A percentile compares a stretch with the other conserved stretches of the same genome.
Conservation (phyloP, 2,888 invertebrate genomes). For the Melinaea marsaeus region DNA sequence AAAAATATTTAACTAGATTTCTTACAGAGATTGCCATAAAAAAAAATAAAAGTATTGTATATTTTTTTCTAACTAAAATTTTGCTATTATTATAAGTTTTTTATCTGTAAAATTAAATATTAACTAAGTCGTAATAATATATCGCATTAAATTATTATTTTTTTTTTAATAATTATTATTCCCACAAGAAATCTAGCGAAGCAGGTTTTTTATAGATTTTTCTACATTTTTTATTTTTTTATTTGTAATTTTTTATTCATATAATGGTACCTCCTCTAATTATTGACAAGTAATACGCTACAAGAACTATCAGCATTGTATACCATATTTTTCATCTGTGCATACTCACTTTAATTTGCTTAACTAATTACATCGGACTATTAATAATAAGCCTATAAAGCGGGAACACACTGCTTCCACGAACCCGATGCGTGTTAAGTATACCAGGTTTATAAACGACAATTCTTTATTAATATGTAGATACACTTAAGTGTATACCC, state of each 20-base stretch:
- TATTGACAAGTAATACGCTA: slow-evolving; percentile 23
- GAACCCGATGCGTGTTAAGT: no score
- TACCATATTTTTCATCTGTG: slow-evolving; percentile 46
- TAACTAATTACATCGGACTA: slow-evolving; percentile 49
- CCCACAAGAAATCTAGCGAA: slow-evolving; percentile 47
- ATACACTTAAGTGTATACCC: no score
- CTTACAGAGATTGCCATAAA: slow-evolving; percentile 14
- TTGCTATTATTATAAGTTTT: background rate
- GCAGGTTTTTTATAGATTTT: slow-evolving; percentile 6
- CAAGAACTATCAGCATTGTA: slow-evolving; percentile 24
- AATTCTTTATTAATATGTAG: no score
- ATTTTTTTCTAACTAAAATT: slow-evolving; percentile 4
- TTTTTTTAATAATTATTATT: slow-evolving; percentile 20
- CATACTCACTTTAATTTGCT: slow-evolving; percentile 48
- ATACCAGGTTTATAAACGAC: no score
- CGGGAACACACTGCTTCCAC: no score
- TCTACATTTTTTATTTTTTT: slow-evolving; percentile 62
- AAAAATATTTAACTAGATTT: slow-evolving; percentile 18
- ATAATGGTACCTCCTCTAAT: slow-evolving; percentile 50
- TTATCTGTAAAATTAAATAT: no score
- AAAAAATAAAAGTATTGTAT: background rate
- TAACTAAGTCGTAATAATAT: no score
- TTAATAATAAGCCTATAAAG: slow-evolving; percentile 27
- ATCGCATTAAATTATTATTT: no score
- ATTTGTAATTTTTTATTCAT: slow-evolving; percentile 52